Conservation (phyloP, 1,140 invertebrate genomes). For the Adoxophyes honmai region DNA sequence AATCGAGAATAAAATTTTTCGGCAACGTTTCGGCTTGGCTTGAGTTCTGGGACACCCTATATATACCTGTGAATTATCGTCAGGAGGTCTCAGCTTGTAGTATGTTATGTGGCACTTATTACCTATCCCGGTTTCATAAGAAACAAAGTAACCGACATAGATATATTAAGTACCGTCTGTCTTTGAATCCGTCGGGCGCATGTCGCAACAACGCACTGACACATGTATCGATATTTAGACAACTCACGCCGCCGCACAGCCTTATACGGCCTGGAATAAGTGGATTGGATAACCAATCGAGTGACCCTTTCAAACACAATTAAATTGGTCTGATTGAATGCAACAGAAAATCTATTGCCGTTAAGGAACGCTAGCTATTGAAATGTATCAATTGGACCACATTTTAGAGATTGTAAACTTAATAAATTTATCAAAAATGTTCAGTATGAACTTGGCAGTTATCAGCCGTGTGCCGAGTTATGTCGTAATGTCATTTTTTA, state of each 20-base stretch:
- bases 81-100: too few species aligned
- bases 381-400: conserved; percentile 8
- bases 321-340: conserved; percentile 5
- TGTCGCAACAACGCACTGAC: not conserved
- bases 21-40: too few species aligned
- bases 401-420: not conserved
- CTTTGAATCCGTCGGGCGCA: not conserved
- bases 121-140: too few species aligned
- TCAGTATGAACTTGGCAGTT: conserved; percentile 3
- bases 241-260: not conserved
- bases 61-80: too few species aligned
- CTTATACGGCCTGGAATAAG: not conserved
- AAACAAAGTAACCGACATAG: too few species aligned
- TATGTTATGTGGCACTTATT: too few species aligned
- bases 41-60: too few species aligned
- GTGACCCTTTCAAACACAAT: conserved; percentile 4
- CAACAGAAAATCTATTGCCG: not conserved
- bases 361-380: not conserved
- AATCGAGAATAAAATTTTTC: too few species aligned
- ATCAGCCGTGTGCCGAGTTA: not conserved
- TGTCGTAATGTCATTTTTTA: not conserved
- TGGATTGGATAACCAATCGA: conserved; percentile 6
- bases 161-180: too few species aligned
- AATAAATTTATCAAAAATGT: conserved; percentile 8
- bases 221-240: conserved; percentile 12